Conservation (phyloP, 2,797 vertebrate genomes). For the Discoglossus pictus region DNA sequence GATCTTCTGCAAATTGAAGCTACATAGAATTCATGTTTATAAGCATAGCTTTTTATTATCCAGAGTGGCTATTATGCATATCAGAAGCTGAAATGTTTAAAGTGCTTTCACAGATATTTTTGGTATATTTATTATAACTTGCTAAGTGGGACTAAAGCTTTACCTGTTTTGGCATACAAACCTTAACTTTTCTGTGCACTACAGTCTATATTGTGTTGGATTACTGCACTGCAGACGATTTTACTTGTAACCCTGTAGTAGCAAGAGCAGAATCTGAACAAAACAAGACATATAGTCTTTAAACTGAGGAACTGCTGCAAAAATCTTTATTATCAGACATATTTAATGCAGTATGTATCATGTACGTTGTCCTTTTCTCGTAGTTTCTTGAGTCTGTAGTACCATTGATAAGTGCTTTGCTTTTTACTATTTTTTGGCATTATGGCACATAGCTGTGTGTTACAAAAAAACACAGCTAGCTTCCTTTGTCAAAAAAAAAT, state of each 20-base stretch:
- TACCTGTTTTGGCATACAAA: slow-evolving; percentile 54
- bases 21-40: no score
- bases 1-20: no score
- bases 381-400: slow-evolving; percentile 73
- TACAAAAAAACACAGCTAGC: slow-evolving; percentile 64
- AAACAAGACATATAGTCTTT: slow-evolving; percentile 66
- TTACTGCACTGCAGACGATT: slow-evolving; percentile 74
- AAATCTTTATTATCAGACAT: slow-evolving; percentile 68
- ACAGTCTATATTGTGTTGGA: slow-evolving; percentile 72
- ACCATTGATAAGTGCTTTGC: slow-evolving; percentile 71
- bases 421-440: slow-evolving; percentile 71
- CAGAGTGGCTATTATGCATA: no score
- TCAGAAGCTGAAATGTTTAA: no score
- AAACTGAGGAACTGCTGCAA: slow-evolving; percentile 60
- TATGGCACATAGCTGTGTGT: slow-evolving; percentile 67
- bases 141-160: slow-evolving; percentile 60
- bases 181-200: slow-evolving; percentile 75
- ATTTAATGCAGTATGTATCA: slow-evolving; percentile 34
- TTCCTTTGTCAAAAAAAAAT: slow-evolving; percentile 80
- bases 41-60: no score
- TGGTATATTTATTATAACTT: slow-evolving; percentile 31
- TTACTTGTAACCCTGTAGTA: slow-evolving; percentile 74
- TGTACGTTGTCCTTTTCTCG: slow-evolving; percentile 61
- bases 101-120: slow-evolving; percentile 16
- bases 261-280: slow-evolving; percentile 66